Conservation (phyloP, 2,888 invertebrate species). For the Leistus spinibarbis region DNA sequence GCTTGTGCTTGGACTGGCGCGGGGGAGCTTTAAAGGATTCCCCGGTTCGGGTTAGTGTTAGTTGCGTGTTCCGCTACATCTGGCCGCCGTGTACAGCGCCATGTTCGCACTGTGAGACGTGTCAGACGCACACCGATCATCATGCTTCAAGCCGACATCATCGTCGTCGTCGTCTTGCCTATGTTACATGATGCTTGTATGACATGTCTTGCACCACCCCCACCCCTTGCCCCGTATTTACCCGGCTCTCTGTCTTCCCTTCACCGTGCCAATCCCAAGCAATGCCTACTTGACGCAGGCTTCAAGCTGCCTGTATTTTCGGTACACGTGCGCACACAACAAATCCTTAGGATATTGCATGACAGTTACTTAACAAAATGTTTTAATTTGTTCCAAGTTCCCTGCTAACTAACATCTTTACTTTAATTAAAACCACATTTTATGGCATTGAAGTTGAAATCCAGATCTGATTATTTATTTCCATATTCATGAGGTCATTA, state of each 20-base stretch:
- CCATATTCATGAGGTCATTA: too few relatives aligned
- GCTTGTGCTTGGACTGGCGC: background rate
- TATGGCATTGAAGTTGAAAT: too few relatives aligned
- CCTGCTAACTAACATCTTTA: too few relatives aligned
- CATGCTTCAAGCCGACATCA: background rate
- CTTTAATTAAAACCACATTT: too few relatives aligned
- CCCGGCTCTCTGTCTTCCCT: background rate
- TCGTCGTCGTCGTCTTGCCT: background rate
- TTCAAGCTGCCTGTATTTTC: background rate
- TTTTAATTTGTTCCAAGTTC: too few relatives aligned
- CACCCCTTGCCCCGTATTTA: background rate
- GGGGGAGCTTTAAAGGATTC: background rate
- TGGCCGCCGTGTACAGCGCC: background rate
- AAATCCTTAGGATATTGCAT: background rate
- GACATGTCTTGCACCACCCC: too few relatives aligned
- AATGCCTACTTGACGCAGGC: background rate
- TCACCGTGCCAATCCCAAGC: background rate
- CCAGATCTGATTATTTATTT: too few relatives aligned
- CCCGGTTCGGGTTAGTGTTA: background rate
- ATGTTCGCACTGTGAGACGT: background rate
- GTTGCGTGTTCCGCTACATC: background rate
- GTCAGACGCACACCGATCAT: background rate
- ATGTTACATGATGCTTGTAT: too few relatives aligned
- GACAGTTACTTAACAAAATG: background rate
- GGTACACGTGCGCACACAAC: background rate